These are phyloP conservation scores for Phalacrocorax brasilianus DNA, from an alignment of 2,113 vertebrate species.

Conservation along the genomic window DNA sequence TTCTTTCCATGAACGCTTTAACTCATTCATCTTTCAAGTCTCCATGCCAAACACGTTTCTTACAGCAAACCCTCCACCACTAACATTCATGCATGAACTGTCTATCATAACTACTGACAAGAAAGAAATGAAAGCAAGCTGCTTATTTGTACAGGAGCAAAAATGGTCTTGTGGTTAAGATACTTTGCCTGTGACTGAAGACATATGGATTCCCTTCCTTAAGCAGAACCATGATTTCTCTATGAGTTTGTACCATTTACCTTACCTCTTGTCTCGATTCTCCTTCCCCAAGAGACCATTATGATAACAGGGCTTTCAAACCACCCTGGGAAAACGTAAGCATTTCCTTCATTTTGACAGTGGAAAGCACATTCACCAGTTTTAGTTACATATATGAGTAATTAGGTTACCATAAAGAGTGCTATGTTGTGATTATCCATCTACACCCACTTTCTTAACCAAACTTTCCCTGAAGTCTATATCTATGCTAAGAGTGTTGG, in stretches of 20 bases:
- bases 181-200: neutral
- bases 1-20: neutral
- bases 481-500: neutral
- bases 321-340: neutral
- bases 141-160: neutral
- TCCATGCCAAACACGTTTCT: fast-evolving
- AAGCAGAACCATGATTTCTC: neutral
- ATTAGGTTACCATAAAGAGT: neutral
- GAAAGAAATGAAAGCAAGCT: neutral
- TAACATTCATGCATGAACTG: neutral
- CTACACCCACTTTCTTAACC: neutral
- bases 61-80: neutral
- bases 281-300: neutral
- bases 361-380: neutral
- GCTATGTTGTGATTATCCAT: neutral
- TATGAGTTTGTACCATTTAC: neutral
- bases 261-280: neutral
- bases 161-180: neutral
- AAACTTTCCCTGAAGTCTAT: neutral
- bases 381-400: neutral
- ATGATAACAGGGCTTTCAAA: neutral
- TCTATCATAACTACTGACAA: neutral
- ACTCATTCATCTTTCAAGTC: neutral
- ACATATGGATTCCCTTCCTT: neutral
- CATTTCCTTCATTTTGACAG: neutral